Evolutionary conservation across 2,113 vertebrate genomes (phyloP), one percentile per base, ranked within the genome.

Genomic region (Struthidea cinerea): DNA sequence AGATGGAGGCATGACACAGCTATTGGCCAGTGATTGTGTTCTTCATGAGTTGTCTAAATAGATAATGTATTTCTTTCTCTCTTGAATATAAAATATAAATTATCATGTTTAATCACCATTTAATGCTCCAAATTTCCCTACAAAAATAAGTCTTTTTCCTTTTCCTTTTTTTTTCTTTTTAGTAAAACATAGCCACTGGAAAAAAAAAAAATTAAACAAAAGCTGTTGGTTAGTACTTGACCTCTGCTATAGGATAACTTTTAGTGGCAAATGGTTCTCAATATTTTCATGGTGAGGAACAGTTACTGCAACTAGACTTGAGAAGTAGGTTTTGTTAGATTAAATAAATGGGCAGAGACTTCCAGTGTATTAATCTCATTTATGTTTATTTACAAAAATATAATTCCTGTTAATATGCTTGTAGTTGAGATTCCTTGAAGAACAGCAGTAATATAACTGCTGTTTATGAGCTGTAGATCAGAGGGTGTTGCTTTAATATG

Each of bases 361-460:
- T 92, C 47, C 32, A 61, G 52, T 59, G 69, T 65, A 93, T 74
- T 85, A 60, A 94, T 87, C 32, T 87, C 5, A 60, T 95, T 91
- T 94, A 69, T 69, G n/a, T 74, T 87, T 91, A 70, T 93, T 89
- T 93, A n/a, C 42, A 75, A 92, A 90, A 79, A 59, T 71, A 60
- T 46, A 76, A 44, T 80, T 93, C 30, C 41, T 89, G 4, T 41
- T 89, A 89, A 71, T 78, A 57, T 67, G 21, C 28, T 75, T 87
- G 30, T 37, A 67, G 59, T 35, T 61, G 39, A 64, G 23, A 61
- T 76, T 95, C 53, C 23, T 74, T 91, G 81, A 94, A 89, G 41
- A 92, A 79, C 24, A 95, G 6, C 27, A 42, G 77, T 57, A 82
- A 50, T 33, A 42, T 30, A 83, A 37, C 52, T 47, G 52, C 13